Evolutionary conservation across 1,140 invertebrate species (phyloP).

Genomic region (Trichonephila clavata): DNA sequence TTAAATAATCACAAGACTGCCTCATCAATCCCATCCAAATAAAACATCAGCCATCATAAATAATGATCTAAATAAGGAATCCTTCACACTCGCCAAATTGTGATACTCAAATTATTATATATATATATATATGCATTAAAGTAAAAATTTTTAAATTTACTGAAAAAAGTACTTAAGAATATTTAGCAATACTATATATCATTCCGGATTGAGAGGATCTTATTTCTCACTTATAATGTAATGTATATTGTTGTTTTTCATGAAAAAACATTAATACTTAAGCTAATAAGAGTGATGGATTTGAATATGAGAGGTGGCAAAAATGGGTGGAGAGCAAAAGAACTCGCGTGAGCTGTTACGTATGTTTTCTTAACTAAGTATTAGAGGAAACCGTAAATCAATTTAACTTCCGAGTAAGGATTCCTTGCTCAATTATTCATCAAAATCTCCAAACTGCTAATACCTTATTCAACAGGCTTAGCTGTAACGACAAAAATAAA

Average conservation of each 20-base stretch:
- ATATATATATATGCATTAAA: too few species aligned
- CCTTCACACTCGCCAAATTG: too few species aligned
- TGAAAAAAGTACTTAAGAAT: too few species aligned
- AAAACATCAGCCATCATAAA: too few species aligned
- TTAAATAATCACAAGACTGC: too few species aligned
- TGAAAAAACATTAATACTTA: neutral
- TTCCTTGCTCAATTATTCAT: constrained; percentile 38
- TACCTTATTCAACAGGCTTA: constrained; percentile 35
- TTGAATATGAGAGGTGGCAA: neutral
- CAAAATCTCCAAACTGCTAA: constrained; percentile 24
- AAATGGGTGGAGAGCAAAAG: constrained; percentile 6
- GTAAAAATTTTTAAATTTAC: too few species aligned
- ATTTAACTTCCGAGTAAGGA: constrained; percentile 44
- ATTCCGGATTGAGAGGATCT: neutral
- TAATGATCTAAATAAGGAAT: too few species aligned
- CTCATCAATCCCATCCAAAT: too few species aligned
- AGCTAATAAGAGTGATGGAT: neutral
- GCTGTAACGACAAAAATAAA: constrained; percentile 2
- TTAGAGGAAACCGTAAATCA: constrained; percentile 52
- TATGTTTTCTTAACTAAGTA: constrained; percentile 30
- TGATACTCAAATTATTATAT: too few species aligned
- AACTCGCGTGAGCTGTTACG: neutral
- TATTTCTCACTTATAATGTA: neutral
- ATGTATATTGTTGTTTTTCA: neutral
- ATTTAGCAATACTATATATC: too few species aligned